Evolutionary conservation across 2,888 invertebrate genomes (phyloP), one percentile per base, ranked within the genome.

Genomic region (Ditylenchus weischeri): DNA sequence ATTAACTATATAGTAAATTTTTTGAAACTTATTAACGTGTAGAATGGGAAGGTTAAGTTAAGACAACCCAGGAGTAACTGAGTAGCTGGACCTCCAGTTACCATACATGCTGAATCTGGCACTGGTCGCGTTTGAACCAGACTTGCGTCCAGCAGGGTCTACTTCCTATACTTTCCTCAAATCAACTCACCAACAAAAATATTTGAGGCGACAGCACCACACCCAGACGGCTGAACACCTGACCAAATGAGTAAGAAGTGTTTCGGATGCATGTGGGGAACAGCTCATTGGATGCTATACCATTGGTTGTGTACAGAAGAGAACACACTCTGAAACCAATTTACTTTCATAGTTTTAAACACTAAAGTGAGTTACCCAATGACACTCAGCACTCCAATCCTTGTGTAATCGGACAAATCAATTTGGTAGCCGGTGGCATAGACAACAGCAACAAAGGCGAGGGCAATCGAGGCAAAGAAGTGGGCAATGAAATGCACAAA

Each of bases 221-320:
- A 18, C 79, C 79, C 36, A 78, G 57, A 6, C 79, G 72, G 47
- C 75, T 74, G 70, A 73, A 71, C 23, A 79, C 69, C 64, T 79
- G 79, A 0, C 75, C 71, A 59, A 74, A 78, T 8, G 78, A 74
- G 60, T 75, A 80, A 0, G 75, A 74, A 21, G 79, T 65, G 38
- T 80, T 79, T 48, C 79, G 70, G 21, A 79, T 69, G 11, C 76
- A 75, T 15, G 79, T 79, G 10, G 79, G 79, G 69, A 80, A 80
- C 19, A 79, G 71, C 65, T 79, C 79, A 63, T 70, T 77, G 4
- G 73, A 75, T 19, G 72, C 69, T 48, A 79, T 72, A 15, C 77
- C 76, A 76, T 38, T 74, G 72, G 74, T 74, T 71, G 13, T 68
- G 36, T 60, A 76, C 70, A 58, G 72, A 69, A 21, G 70, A 71